These are phyloP conservation scores for Siderastrea siderea DNA, from an alignment of 92 coral and sea anemone genomes.

Conservation along the genomic window DNA sequence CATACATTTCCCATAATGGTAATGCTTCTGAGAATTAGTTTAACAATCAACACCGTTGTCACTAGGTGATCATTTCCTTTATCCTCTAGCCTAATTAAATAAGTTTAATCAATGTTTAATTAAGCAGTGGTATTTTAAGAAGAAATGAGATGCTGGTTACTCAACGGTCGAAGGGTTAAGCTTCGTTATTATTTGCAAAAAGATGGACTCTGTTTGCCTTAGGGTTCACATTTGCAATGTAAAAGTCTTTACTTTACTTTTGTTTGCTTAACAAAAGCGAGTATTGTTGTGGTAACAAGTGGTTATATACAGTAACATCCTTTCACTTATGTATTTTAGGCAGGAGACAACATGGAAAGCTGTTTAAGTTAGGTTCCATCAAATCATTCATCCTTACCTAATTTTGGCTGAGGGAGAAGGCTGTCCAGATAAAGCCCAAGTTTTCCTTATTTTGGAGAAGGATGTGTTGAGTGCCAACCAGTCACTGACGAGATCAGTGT, in stretches of 20 bases:
- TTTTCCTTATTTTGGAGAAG: slow-evolving; percentile 22
- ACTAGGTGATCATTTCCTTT: too few relatives aligned
- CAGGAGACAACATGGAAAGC: slow-evolving; percentile 33
- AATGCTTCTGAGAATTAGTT: too few relatives aligned
- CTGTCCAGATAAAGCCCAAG: slow-evolving; percentile 7
- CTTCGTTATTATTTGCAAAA: neutral
- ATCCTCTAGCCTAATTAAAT: too few relatives aligned
- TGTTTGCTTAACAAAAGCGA: neutral
- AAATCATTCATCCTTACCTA: neutral
- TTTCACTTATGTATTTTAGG: slow-evolving; percentile 16
- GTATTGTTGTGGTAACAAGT: slow-evolving; percentile 14
- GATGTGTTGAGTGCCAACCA: slow-evolving; percentile 27
- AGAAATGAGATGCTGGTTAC: too few relatives aligned
- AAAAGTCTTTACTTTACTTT: neutral
- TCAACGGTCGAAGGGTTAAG: neutral
- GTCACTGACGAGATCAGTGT: slow-evolving; percentile 21
- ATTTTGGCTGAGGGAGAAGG: neutral
- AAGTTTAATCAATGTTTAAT: too few relatives aligned
- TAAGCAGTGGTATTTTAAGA: too few relatives aligned
- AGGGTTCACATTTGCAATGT: neutral
- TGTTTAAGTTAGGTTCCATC: slow-evolving; percentile 8
- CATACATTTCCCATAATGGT: too few relatives aligned
- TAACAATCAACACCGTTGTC: too few relatives aligned
- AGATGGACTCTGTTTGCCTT: neutral
- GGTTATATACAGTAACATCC: slow-evolving; percentile 4